Evolutionary conservation across 2,797 vertebrate species (phyloP).

Genomic region (Botia almorhae): DNA sequence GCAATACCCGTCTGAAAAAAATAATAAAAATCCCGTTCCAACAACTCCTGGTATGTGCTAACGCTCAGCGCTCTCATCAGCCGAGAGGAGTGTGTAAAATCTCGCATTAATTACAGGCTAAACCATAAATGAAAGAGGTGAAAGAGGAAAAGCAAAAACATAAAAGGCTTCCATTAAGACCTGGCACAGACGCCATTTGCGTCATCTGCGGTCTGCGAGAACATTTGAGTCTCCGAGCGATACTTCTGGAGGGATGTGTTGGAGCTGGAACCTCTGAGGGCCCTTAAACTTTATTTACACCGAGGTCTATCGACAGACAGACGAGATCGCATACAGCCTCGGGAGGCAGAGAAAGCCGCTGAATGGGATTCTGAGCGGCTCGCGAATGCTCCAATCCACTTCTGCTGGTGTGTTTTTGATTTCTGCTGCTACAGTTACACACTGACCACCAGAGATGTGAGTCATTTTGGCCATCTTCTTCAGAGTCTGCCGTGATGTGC

Average conservation of each 20-base stretch:
- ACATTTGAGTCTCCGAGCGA: slow-evolving; percentile 71
- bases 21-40: slow-evolving; percentile 59
- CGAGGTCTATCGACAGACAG: slow-evolving; percentile 15
- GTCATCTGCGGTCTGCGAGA: slow-evolving; percentile 76
- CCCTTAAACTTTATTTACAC: slow-evolving; percentile 15
- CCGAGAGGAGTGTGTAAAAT: slow-evolving; percentile 60
- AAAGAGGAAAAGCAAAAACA: slow-evolving; percentile 66
- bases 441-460: slow-evolving; percentile 8
- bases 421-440: background rate
- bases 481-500: slow-evolving; percentile 2
- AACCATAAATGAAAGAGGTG: slow-evolving; percentile 70
- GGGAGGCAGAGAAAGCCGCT: background rate
- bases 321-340: slow-evolving; percentile 7
- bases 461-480: slow-evolving; percentile 25
- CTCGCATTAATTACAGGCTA: slow-evolving; percentile 64
- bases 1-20: slow-evolving; percentile 58
- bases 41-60: slow-evolving; percentile 58
- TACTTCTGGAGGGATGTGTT: slow-evolving; percentile 72
- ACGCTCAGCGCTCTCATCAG: slow-evolving; percentile 65
- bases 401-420: slow-evolving; percentile 11
- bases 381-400: background rate
- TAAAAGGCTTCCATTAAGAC: slow-evolving; percentile 75
- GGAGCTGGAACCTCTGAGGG: slow-evolving; percentile 62
- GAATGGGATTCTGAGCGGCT: background rate
- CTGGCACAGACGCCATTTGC: slow-evolving; percentile 72